Base-by-base conservation (phyloP, 2,888 invertebrate genomes). In the Acleris laterana region DNA sequence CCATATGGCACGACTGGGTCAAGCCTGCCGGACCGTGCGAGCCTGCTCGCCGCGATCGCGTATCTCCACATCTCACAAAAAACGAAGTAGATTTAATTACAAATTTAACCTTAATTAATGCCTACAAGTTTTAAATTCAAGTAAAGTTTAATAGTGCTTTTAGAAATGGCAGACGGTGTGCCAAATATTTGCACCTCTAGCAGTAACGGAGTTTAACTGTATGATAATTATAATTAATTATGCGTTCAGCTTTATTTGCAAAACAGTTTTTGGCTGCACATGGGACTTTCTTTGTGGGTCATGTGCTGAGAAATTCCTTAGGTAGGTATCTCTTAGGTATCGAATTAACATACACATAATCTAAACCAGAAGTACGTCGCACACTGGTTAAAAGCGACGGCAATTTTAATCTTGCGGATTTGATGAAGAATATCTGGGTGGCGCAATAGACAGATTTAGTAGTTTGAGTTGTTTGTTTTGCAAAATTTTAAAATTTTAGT, bases 1-100 rank as follows among this genome's bases (percentile, higher is more conserved):
- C 85, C 87, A 88, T 87, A 85, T 87, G 87, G 86, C 69, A 75
- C 69, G 67, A 66, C 42, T 66, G 56, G 65, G 62, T 63, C 63
- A 63, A 68, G 63, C 67, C 38, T 56, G 50, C 42, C 64, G 59
- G 64, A 64, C 63, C 67, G 62, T 63, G 55, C 55, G 55, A 11
- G 13, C 38, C 13, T 17, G 3, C n/a, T 28, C 48, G 58, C 55
- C 58, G 53, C 59, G 52, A 55, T 38, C 32, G 52, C 48, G 42
- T 63, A 57, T 63, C 63, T 44, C 50, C 7, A 28, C 52, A 62
- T 62, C 62, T 55, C 32, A 25, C 17, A 22, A 46, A n/a, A n/a
- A n/a, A 6, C 17, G 44, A 44, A 13, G 44, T 17, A 17, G 17
- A 46, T 38, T 38, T 13, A 13, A 38, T 38, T 46, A 6, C 17